Evolutionary conservation across 2,113 vertebrate species (phyloP).

Genomic region (Prunella fulvescens): DNA sequence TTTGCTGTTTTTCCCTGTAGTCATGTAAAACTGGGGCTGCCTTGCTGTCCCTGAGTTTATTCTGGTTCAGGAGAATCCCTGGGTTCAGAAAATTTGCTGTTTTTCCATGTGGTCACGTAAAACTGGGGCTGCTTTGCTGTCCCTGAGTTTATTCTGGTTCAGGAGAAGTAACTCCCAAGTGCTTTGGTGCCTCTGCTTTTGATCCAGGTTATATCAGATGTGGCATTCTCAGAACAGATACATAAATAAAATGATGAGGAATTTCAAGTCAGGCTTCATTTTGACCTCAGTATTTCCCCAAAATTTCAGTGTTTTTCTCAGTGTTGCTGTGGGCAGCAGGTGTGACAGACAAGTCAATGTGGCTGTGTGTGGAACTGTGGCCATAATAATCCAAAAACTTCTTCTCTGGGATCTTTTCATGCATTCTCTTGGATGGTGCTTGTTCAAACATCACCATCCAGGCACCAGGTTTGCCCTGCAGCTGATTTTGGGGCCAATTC

Average conservation of each 20-base stretch:
- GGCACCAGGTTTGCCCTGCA: neutral
- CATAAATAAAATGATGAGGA: neutral
- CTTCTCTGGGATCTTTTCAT: neutral
- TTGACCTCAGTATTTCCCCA: neutral
- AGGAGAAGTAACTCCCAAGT: neutral
- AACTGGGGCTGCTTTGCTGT: neutral
- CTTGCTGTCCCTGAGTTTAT: neutral
- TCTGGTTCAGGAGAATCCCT: neutral
- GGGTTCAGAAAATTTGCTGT: accelerated
- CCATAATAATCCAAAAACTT: neutral
- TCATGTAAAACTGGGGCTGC: accelerated
- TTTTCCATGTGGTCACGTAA: accelerated
- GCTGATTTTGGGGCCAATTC: neutral
- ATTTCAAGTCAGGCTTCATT: neutral
- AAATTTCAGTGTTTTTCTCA: neutral
- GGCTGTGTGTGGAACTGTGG: neutral
- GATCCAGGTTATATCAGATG: too few relatives aligned
- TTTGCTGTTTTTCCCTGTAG: neutral
- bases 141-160: neutral
- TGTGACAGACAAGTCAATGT: neutral
- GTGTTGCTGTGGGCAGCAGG: neutral
- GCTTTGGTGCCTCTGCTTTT: neutral
- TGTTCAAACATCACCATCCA: neutral
- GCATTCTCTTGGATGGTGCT: accelerated
- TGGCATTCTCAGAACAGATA: neutral